These are phyloP conservation scores for Crotalus helleri DNA, from an alignment of 2,113 vertebrate species.

Conservation along the genomic window DNA sequence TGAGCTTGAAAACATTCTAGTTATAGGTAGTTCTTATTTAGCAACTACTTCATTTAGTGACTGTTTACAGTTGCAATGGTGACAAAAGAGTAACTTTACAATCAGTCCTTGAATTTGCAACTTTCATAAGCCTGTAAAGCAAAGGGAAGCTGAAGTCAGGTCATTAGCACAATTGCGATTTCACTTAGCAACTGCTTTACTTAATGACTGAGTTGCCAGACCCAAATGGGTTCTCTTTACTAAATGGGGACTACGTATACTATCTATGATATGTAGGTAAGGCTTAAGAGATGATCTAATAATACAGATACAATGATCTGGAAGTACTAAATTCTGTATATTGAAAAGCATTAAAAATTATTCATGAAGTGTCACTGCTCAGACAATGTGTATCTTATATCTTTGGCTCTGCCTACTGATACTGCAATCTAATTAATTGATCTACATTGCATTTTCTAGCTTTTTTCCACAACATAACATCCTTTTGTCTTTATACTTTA, in stretches of 20 bases:
- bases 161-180: not conserved
- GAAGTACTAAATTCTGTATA: not conserved
- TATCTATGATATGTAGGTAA: not conserved
- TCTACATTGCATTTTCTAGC: conserved; percentile 32
- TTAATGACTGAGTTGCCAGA: not conserved
- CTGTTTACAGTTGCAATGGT: not conserved
- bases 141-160: not conserved
- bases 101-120: not conserved
- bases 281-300: not conserved
- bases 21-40: not conserved
- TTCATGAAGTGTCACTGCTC: not conserved
- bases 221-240: not conserved
- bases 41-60: not conserved
- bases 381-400: not conserved
- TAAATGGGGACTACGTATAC: not conserved
- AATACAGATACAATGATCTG: not conserved
- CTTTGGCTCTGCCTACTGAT: not conserved
- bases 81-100: not conserved
- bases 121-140: not conserved
- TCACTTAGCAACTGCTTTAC: not conserved
- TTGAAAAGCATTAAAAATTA: not conserved
- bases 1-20: not conserved
- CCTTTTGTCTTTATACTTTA: conserved; percentile 74
- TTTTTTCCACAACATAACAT: conserved; percentile 64
- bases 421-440: not conserved